Conservation (phyloP, 92 coral and sea anemone species). For the Epizoanthus scotinus region DNA sequence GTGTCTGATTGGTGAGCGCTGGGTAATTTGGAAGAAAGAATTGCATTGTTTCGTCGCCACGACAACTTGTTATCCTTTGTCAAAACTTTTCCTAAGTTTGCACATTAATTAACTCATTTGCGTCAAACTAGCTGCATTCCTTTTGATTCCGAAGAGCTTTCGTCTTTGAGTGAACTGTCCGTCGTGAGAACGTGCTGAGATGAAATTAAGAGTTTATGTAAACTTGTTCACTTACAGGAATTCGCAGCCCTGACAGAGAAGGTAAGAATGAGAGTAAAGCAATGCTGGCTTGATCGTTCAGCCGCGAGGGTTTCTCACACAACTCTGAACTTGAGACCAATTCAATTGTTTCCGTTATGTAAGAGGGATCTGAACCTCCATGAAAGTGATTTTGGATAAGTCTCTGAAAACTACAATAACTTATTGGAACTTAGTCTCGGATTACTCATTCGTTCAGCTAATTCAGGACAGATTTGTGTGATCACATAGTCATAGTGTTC, state of each 20-base stretch:
- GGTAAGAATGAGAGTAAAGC: not conserved
- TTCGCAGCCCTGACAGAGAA: slow-evolving; percentile 5
- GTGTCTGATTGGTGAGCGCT: slow-evolving; percentile 28
- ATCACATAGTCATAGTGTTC: no score
- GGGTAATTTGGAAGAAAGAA: not conserved
- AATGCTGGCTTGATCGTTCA: not conserved
- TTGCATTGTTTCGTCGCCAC: slow-evolving; percentile 30
- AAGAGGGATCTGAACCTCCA: no score
- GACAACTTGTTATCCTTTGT: slow-evolving; percentile 27
- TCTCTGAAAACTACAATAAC: not conserved
- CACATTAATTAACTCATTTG: slow-evolving; percentile 32
- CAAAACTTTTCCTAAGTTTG: slow-evolving; percentile 28
- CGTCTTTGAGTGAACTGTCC: not conserved
- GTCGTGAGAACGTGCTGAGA: not conserved
- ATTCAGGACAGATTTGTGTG: not conserved
- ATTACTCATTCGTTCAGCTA: not conserved
- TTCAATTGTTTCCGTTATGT: no score
- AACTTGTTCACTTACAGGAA: not conserved
- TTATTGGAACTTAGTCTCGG: not conserved
- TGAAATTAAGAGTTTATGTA: not conserved
- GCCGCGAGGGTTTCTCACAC: not conserved
- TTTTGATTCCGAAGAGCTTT: not conserved
- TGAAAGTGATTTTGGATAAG: no score
- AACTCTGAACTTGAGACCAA: not conserved
- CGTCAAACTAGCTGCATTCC: slow-evolving; percentile 19